These are phyloP conservation scores for Nephotettix cincticeps DNA, from an alignment of 1,140 invertebrate genomes.

Conservation along the genomic window DNA sequence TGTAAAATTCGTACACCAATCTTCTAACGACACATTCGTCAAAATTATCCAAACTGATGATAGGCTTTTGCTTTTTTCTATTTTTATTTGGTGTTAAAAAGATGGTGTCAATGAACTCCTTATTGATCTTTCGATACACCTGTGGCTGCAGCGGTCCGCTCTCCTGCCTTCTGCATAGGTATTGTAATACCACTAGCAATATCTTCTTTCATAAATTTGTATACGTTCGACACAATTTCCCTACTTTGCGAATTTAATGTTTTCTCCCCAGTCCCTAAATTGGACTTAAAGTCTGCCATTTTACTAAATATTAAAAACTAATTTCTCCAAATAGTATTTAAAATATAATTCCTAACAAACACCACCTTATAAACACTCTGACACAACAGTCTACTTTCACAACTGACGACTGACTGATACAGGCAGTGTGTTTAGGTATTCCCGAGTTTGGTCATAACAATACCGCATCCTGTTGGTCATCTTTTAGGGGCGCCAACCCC, in stretches of 20 bases:
- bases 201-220: conserved; percentile 2
- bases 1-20: background rate
- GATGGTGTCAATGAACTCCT: background rate
- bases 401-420: too few relatives aligned
- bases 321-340: too few relatives aligned
- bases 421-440: too few relatives aligned
- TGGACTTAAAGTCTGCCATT: background rate
- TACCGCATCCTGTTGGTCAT: too few relatives aligned
- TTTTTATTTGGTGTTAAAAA: background rate
- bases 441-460: too few relatives aligned
- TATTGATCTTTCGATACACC: background rate
- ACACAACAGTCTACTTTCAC: too few relatives aligned
- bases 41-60: background rate
- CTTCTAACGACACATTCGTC: background rate
- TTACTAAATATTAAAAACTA: too few relatives aligned
- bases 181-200: background rate
- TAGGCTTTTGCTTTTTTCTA: background rate
- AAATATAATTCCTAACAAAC: too few relatives aligned
- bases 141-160: background rate
- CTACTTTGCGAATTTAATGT: background rate
- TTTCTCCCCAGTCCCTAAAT: background rate
- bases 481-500: too few relatives aligned
- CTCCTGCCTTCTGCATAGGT: too few relatives aligned
- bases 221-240: background rate
- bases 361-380: too few relatives aligned